phyloP scores from a whole-genome alignment of 2,797 vertebrate genomes.

The Pteronotus mesoamericanus region DNA sequence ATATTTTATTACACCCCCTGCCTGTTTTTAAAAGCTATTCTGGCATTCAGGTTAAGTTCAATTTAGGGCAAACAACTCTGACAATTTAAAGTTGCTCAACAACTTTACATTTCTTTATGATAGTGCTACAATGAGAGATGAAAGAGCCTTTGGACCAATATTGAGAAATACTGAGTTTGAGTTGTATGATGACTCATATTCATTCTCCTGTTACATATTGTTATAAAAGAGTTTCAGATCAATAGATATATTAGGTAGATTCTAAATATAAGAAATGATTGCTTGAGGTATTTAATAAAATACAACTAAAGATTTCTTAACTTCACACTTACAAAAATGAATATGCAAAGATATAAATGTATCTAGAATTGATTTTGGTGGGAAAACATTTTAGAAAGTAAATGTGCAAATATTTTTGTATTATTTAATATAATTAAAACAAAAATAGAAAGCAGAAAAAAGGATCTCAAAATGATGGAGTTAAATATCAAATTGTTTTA shows the following conservation, averaged over 20 bases:
- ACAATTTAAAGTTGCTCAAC: background rate
- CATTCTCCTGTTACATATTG: background rate
- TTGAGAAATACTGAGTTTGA: background rate
- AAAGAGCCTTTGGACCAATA: background rate
- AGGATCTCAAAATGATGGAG: background rate
- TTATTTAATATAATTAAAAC: background rate
- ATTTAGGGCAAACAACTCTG: background rate
- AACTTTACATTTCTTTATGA: background rate
- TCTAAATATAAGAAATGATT: background rate
- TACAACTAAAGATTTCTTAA: conserved; percentile 30
- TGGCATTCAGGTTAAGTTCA: background rate
- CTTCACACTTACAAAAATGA: background rate
- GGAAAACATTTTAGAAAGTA: conserved; percentile 6
- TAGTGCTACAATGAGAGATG: background rate
- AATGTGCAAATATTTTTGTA: background rate
- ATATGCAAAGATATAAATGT: background rate
- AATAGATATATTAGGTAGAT: background rate
- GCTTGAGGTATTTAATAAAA: background rate
- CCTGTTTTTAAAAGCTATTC: background rate
- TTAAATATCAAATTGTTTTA: background rate
- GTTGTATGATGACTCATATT: background rate
- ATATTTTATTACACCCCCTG: background rate
- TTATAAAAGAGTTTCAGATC: background rate
- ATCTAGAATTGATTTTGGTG: background rate
- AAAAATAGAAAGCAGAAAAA: background rate